Percentiles rank a stretch among this genome's conserved stretches.
Conservation (phyloP, 2,797 vertebrate genomes). For the Carduelis carduelis region DNA sequence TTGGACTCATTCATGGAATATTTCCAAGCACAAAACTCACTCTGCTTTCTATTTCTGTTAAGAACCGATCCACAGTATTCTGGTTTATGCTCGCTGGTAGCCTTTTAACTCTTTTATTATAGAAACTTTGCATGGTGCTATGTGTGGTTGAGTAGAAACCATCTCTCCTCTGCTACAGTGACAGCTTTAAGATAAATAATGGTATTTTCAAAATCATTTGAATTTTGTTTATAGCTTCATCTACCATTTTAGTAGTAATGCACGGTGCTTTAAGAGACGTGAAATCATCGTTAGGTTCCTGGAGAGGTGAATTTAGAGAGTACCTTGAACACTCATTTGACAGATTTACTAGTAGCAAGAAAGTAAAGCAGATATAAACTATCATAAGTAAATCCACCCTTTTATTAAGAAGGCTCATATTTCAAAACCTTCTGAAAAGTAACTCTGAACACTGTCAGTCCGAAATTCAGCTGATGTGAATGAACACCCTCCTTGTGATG, state of each 20-base stretch:
- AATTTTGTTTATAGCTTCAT: slow-evolving; percentile 30
- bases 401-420: not conserved
- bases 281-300: not conserved
- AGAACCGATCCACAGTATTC: not conserved
- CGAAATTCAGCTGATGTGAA: not conserved
- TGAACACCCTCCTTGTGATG: not conserved
- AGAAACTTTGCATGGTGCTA: not conserved
- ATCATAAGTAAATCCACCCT: not conserved
- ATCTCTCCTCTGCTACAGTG: not conserved
- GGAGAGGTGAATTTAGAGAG: not conserved
- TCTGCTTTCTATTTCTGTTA: slow-evolving; percentile 13
- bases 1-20: not conserved
- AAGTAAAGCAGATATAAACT: not conserved
- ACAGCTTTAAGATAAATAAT: slow-evolving; percentile 23
- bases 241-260: slow-evolving; percentile 8
- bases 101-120: not conserved
- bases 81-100: not conserved
- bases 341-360: not conserved
- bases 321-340: not conserved
- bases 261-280: not conserved
- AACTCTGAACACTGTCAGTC: not conserved
- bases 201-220: not conserved
- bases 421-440: not conserved
- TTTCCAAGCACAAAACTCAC: not conserved
- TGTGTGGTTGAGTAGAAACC: not conserved